phyloP scores from a whole-genome alignment of 2,797 vertebrate species.

The Lateolabrax maculatus region DNA sequence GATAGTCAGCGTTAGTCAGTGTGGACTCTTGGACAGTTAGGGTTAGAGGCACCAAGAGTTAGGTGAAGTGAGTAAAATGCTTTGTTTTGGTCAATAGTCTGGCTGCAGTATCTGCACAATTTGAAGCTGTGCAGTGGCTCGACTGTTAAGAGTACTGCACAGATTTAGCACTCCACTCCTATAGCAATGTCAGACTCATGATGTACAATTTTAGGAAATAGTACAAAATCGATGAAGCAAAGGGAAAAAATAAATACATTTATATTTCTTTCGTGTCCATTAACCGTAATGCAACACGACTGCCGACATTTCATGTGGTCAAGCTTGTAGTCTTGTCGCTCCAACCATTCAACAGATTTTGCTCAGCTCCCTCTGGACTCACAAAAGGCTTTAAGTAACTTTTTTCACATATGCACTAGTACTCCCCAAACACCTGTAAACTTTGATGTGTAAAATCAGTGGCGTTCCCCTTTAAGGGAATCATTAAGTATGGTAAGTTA shows the following conservation, averaged over 20 bases:
- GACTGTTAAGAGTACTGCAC: neutral
- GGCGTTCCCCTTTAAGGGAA: conserved; percentile 7
- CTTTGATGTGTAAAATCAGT: neutral
- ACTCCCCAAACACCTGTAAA: neutral
- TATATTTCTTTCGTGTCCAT: neutral
- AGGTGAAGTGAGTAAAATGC: too few relatives aligned
- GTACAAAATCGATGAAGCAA: neutral
- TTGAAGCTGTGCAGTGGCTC: neutral
- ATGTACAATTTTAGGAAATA: too few relatives aligned
- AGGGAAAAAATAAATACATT: neutral
- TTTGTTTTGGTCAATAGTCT: neutral
- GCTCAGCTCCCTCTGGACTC: neutral
- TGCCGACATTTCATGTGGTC: neutral
- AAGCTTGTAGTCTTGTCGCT: neutral
- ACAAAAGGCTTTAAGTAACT: neutral
- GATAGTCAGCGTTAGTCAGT: neutral
- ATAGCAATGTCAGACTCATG: too few relatives aligned
- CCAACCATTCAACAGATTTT: neutral
- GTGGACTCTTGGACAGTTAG: neutral
- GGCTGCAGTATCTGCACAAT: neutral
- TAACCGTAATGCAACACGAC: neutral
- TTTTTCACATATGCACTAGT: neutral
- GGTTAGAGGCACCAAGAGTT: neutral
- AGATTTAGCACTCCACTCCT: neutral
- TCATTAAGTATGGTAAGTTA: too few relatives aligned